phyloP scores from a whole-genome alignment of 2,888 invertebrate genomes.

The Actias luna region DNA sequence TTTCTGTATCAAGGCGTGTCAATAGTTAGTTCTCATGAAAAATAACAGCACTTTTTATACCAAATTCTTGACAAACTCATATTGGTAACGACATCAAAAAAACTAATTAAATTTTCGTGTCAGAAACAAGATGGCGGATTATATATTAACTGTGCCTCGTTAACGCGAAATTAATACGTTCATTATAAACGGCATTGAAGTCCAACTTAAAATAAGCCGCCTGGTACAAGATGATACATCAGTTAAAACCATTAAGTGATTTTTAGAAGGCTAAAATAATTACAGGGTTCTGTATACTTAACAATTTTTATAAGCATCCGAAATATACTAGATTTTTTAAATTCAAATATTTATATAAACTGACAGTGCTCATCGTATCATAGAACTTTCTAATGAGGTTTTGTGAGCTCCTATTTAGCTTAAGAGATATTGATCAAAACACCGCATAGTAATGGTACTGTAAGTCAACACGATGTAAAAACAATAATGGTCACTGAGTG shows the following conservation, averaged over 20 bases:
- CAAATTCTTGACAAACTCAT: background rate
- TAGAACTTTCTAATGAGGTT: too few relatives aligned
- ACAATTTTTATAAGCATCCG: background rate
- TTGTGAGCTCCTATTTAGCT: too few relatives aligned
- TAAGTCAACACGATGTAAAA: too few relatives aligned
- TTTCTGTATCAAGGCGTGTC: too few relatives aligned
- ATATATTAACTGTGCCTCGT: conserved; percentile 14
- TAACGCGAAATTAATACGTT: conserved; percentile 18
- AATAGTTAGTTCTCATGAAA: too few relatives aligned
- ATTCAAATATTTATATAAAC: too few relatives aligned
- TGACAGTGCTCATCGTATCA: too few relatives aligned
- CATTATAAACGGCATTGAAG: conserved; percentile 12
- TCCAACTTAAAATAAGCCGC: conserved; percentile 15
- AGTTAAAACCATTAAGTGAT: background rate
- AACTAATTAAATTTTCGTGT: background rate
- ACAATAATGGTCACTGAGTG: too few relatives aligned
- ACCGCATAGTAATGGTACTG: too few relatives aligned
- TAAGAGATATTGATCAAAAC: too few relatives aligned
- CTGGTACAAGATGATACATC: conserved; percentile 1
- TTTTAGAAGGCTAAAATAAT: background rate
- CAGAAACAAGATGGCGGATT: conserved; percentile 11
- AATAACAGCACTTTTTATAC: background rate
- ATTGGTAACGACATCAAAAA: background rate
- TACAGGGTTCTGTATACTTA: conserved; percentile 1
- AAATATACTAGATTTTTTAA: too few relatives aligned